A percentile compares a stretch with the other conserved stretches of the same genome.
Evolutionary conservation across 1,140 invertebrate genomes (phyloP).

Genomic region (Gonioctena quinquepunctata): DNA sequence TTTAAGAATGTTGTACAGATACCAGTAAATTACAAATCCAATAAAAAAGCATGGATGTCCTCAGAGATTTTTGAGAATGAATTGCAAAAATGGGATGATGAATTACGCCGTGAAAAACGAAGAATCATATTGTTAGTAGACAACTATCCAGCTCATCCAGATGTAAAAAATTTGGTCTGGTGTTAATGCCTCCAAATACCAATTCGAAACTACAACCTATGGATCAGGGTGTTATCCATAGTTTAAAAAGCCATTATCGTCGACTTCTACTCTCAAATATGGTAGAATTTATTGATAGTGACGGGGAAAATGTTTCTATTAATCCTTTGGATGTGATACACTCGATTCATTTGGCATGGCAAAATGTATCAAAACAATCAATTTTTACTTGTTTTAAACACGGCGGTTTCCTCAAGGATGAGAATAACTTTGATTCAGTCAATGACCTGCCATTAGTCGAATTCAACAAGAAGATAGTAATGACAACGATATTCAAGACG

Average conservation of each 20-base stretch:
- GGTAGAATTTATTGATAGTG: background rate
- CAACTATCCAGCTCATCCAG: constrained; percentile 32
- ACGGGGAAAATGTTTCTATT: background rate
- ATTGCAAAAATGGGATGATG: constrained; percentile 24
- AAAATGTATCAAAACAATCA: background rate
- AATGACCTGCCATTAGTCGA: background rate
- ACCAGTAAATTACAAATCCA: constrained; percentile 45
- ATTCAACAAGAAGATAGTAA: background rate
- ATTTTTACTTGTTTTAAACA: background rate
- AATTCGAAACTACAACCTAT: constrained; percentile 33
- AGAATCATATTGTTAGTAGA: constrained; percentile 35
- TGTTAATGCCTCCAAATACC: constrained; percentile 35
- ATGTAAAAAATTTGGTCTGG: constrained; percentile 26
- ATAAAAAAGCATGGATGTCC: constrained; percentile 57
- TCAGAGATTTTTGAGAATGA: constrained; percentile 27
- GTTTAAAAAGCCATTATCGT: constrained; percentile 3
- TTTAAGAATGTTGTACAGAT: constrained; percentile 50
- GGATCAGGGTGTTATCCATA: constrained; percentile 37
- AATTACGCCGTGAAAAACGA: constrained; percentile 13
- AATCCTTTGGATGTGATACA: background rate
- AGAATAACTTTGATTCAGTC: background rate
- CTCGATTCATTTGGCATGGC: background rate
- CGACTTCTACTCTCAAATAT: background rate
- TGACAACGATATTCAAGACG: too few species aligned
- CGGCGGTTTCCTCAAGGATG: background rate